Base-by-base conservation (phyloP, 2,113 vertebrate species). In the Zapornia atra region DNA sequence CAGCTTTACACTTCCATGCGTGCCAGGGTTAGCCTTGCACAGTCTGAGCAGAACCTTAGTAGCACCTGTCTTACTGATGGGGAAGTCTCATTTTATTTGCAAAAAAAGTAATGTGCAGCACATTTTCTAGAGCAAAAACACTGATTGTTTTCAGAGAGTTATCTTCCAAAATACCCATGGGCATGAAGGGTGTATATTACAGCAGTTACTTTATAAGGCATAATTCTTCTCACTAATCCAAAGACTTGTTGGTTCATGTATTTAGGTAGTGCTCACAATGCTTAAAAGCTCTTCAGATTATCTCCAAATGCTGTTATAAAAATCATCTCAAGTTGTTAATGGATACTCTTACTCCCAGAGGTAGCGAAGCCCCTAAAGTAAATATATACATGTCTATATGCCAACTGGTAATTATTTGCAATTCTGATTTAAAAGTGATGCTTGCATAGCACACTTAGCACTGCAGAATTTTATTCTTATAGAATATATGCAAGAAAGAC, bases 261-360 rank as follows among this genome's bases (percentile, higher is more conserved):
- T 90, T 94, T 77, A 66, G 44, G 53, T 57, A 86, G 20, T 66
- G 33, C 76, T 78, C 25, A 8, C 88, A 92, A 92, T 83, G 75
- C 51, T 97, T 94, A 48, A 85, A 92, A 92, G 63, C 26, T 34
- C 60, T 81, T 94, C 66, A 60, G 63, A 10, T 82, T 96, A 68
- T 85, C 80, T 96, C 44, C 66, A 70, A 81, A 81, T 63, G 42
- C 81, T 89, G n/a, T 65, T 87, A 86, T 34, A 97, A 91, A 94
- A 97, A 94, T 69, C 5, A 88, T 51, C 48, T 94, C 54, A 82
- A 77, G 29, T 65, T 85, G 57, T 86, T 90, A 63, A 85, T 60
- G 78, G 60, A 64, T 81, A 56, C 25, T 82, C 60, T 68, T 92
- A 84, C 38, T 51, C 54, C n/a, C 28, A 73, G 48, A 79, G 34